Conservation (phyloP, 2,888 invertebrate genomes). For the Nasonovia ribisnigri region DNA sequence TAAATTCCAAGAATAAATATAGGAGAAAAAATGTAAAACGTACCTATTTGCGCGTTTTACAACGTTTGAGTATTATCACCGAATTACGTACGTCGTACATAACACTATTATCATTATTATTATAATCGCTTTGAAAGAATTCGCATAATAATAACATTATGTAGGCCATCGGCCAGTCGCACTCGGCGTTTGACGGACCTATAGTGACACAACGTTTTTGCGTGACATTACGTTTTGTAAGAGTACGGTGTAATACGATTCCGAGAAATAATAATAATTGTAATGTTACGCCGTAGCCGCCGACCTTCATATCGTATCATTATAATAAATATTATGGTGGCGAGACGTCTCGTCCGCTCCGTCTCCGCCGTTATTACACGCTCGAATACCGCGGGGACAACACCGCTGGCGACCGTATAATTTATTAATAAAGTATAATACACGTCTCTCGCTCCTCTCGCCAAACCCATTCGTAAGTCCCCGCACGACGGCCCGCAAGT, state of each 20-base stretch:
- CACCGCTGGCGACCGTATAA: neutral
- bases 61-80: neutral
- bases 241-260: neutral
- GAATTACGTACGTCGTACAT: neutral
- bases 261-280: neutral
- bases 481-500: neutral
- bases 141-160: neutral
- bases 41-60: neutral
- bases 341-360: neutral
- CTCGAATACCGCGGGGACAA: neutral
- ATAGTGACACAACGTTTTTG: neutral
- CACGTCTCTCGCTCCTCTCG: neutral
- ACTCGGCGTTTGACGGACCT: neutral
- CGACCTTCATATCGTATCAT: neutral
- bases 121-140: neutral
- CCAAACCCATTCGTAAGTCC: neutral
- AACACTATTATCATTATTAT: neutral
- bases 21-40: neutral
- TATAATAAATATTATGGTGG: neutral
- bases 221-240: neutral
- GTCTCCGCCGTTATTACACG: neutral
- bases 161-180: neutral
- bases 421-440: constrained; percentile 5
- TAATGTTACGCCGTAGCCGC: neutral
- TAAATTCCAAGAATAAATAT: neutral